phyloP scores from a whole-genome alignment of 2,888 invertebrate species.

The Crematogaster levior region DNA sequence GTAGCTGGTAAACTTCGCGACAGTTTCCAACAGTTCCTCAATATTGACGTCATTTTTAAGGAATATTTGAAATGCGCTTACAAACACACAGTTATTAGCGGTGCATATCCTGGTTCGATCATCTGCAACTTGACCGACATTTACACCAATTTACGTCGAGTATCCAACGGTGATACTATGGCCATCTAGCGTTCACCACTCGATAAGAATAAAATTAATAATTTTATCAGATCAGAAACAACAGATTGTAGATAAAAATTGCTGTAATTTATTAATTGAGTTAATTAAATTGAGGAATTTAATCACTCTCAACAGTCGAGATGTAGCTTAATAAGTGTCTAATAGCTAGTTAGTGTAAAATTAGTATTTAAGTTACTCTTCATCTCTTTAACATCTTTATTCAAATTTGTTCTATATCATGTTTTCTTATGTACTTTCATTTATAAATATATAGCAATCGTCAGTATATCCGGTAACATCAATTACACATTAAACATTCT shows the following conservation, averaged over 20 bases:
- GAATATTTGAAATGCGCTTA: background rate
- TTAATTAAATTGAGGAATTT: too few species aligned
- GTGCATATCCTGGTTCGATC: background rate
- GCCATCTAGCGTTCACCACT: background rate
- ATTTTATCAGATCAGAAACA: too few species aligned
- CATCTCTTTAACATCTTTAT: background rate
- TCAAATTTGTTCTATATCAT: too few species aligned
- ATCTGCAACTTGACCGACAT: background rate
- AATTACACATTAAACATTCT: background rate
- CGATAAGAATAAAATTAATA: too few species aligned
- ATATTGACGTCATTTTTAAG: conserved; percentile 65
- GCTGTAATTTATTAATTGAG: too few species aligned
- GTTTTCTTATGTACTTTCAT: background rate
- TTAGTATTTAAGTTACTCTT: background rate
- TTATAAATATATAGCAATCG: background rate
- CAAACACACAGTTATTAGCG: background rate
- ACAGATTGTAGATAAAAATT: too few species aligned
- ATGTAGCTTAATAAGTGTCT: too few species aligned
- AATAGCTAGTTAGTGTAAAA: background rate
- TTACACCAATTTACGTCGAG: too few species aligned
- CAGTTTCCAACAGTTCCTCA: conserved; percentile 66
- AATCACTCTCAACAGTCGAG: too few species aligned
- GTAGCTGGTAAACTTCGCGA: conserved; percentile 56
- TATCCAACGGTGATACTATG: background rate
- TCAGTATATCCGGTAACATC: background rate